These are phyloP conservation scores for Trissolcus japonicus DNA, from an alignment of 2,888 invertebrate species.

Conservation along the genomic window DNA sequence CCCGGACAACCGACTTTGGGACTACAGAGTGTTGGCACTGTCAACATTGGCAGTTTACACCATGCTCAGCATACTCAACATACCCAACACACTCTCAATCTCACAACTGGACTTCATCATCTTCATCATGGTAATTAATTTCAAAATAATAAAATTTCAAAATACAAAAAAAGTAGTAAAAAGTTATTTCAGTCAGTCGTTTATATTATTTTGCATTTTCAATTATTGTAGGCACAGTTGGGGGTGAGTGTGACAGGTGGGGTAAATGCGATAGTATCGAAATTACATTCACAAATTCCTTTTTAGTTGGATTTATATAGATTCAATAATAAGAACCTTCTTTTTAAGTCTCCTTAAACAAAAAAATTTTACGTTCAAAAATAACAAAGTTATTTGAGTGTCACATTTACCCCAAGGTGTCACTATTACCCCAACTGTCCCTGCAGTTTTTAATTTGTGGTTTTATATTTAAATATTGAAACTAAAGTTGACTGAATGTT, in stretches of 20 bases:
- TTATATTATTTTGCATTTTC: background rate
- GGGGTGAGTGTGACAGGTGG: background rate
- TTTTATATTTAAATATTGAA: no score
- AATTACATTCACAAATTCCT: background rate
- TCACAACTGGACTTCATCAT: slow-evolving; percentile 71
- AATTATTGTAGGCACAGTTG: background rate
- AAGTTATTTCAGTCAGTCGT: background rate
- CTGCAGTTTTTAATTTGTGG: no score
- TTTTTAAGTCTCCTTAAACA: background rate
- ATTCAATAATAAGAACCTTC: background rate
- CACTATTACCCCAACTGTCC: no score
- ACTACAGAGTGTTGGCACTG: slow-evolving; percentile 71
- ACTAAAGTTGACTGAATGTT: background rate
- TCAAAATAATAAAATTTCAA: slow-evolving; percentile 10
- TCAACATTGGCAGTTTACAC: slow-evolving; percentile 71
- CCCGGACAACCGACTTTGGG: slow-evolving; percentile 70
- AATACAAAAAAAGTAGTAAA: background rate
- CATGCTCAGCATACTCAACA: slow-evolving; percentile 69
- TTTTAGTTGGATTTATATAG: background rate
- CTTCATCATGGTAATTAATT: slow-evolving; percentile 71
- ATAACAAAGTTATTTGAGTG: background rate
- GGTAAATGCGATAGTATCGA: background rate
- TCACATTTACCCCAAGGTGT: background rate
- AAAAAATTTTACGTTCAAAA: background rate
- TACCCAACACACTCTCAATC: slow-evolving; percentile 71